These are phyloP conservation scores for Tiliacea aurago DNA, from an alignment of 2,888 invertebrate species.

Conservation along the genomic window DNA sequence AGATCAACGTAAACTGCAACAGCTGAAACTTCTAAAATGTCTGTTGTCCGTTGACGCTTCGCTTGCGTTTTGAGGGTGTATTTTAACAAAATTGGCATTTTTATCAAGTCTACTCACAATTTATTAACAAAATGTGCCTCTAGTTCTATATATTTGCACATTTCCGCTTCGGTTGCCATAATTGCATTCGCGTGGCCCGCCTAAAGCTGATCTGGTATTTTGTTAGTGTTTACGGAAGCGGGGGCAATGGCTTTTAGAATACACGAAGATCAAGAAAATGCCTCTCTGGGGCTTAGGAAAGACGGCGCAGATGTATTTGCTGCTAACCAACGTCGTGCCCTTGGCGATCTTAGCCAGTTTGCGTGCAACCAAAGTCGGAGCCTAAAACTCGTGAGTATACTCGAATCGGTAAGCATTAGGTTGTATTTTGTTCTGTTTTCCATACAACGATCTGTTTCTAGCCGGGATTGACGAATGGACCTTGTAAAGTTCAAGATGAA, in stretches of 20 bases:
- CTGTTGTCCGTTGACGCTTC: conserved; percentile 88
- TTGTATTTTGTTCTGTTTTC: conserved; percentile 37
- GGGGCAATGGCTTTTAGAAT: conserved; percentile 94
- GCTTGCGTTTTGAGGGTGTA: conserved; percentile 82
- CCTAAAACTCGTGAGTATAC: conserved; percentile 88
- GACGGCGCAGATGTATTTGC: conserved; percentile 87
- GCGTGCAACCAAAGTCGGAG: conserved; percentile 89
- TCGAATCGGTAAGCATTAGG: conserved; percentile 24
- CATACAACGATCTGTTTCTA: conserved; percentile 67
- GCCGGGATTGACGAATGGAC: conserved; percentile 86
- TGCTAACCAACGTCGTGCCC: conserved; percentile 91
- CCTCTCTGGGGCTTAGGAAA: conserved; percentile 88
- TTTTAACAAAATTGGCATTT: conserved; percentile 71
- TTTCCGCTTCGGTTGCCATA: conserved; percentile 75
- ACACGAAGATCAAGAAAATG: conserved; percentile 95
- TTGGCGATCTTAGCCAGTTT: conserved; percentile 92
- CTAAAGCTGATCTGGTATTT: conserved; percentile 72
- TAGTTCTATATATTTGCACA: conserved; percentile 67
- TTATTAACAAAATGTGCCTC: conserved; percentile 77
- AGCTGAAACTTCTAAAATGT: conserved; percentile 87
- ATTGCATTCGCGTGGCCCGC: conserved; percentile 72
- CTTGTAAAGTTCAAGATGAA: conserved; percentile 88
- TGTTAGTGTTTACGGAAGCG: conserved; percentile 84
- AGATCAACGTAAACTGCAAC: conserved; percentile 85
- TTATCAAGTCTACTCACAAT: conserved; percentile 77